Conservation (phyloP, 2,888 invertebrate species). For the Pseudococcus viburni region DNA sequence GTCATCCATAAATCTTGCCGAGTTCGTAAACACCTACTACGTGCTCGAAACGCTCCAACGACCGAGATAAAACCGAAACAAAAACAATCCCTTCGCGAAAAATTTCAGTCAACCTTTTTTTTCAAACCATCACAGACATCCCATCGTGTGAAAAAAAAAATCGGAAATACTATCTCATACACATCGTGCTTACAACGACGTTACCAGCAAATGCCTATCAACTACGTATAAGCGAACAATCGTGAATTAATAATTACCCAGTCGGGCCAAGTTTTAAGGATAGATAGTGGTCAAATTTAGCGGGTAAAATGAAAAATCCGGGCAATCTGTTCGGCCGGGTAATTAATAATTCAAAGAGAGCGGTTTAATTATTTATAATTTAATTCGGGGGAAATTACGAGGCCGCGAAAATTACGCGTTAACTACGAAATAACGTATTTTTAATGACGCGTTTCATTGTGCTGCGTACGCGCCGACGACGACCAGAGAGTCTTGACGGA, state of each 20-base stretch:
- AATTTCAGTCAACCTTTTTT: too few species aligned
- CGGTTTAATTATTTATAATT: slow-evolving; percentile 43
- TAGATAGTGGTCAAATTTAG: slow-evolving; percentile 21
- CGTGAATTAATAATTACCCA: background rate
- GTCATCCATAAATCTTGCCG: too few species aligned
- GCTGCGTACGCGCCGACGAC: background rate
- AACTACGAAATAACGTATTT: slow-evolving; percentile 52
- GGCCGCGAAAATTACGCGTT: slow-evolving; percentile 46
- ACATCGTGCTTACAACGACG: background rate
- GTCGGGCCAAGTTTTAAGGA: background rate
- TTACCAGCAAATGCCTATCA: background rate
- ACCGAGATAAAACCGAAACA: too few species aligned
- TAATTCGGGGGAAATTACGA: slow-evolving; percentile 39
- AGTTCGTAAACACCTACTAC: too few species aligned
- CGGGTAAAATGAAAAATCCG: slow-evolving; percentile 31
- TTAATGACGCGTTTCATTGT: slow-evolving; percentile 50
- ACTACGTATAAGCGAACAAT: background rate
- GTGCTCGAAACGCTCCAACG: too few species aligned
- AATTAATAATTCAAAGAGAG: slow-evolving; percentile 47
- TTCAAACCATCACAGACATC: too few species aligned
- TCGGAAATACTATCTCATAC: too few species aligned
- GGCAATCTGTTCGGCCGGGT: slow-evolving; percentile 33
- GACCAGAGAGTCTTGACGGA: background rate
- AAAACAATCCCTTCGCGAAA: too few species aligned
- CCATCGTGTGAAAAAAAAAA: too few species aligned